Conservation (phyloP, 92 coral and sea anemone genomes). For the Heteractis magnifica region DNA sequence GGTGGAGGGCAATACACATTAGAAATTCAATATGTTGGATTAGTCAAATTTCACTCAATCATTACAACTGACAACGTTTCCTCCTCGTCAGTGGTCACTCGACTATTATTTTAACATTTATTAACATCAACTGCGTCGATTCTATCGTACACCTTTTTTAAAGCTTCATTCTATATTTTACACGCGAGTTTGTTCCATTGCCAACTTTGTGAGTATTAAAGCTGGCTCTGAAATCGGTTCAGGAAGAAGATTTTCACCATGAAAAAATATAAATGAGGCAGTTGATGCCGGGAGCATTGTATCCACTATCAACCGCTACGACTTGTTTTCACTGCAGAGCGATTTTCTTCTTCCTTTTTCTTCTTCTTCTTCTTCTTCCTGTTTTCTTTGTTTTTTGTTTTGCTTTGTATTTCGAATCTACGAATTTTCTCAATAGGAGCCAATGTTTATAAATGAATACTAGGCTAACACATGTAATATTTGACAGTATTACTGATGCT, state of each 20-base stretch:
- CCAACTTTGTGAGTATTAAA: background rate
- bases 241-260: too few relatives aligned
- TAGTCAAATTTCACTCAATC: background rate
- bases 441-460: background rate
- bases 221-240: background rate
- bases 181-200: background rate
- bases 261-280: background rate
- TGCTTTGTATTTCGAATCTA: background rate
- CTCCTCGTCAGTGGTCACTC: background rate
- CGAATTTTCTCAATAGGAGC: background rate
- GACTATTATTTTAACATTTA: background rate
- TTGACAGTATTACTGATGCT: background rate
- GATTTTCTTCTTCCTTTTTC: background rate
- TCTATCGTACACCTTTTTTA: background rate
- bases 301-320: background rate
- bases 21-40: slow-evolving; percentile 7
- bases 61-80: background rate
- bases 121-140: background rate
- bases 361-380: background rate
- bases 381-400: background rate
- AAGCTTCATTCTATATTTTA: background rate
- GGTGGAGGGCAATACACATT: background rate
- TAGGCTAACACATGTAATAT: background rate
- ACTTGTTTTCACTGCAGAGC: background rate
- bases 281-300: background rate